These are phyloP conservation scores for Takifugu ocellatus DNA, from an alignment of 2,797 vertebrate genomes.

Conservation along the genomic window DNA sequence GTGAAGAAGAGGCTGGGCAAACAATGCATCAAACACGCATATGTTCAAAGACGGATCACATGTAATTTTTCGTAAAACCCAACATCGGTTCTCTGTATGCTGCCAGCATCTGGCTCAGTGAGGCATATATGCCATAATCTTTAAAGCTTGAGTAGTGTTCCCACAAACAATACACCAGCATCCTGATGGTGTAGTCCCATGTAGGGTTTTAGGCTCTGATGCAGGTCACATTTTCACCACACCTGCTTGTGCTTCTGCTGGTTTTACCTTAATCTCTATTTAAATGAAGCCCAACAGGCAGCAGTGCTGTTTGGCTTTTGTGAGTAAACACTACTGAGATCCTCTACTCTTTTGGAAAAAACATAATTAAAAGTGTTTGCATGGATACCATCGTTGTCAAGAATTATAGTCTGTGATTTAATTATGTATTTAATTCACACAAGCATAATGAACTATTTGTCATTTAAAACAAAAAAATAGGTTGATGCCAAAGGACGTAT, in stretches of 20 bases:
- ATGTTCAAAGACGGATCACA: too few relatives aligned
- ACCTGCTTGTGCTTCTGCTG: slow-evolving; percentile 22
- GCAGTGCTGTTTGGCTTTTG: slow-evolving; percentile 10
- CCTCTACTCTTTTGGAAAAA: not conserved
- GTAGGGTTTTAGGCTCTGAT: slow-evolving; percentile 28
- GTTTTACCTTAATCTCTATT: slow-evolving; percentile 34
- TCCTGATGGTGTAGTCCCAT: slow-evolving; percentile 37
- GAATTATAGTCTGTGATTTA: slow-evolving; percentile 1
- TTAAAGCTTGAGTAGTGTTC: slow-evolving; percentile 43
- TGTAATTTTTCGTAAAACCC: too few relatives aligned
- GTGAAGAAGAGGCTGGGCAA: too few relatives aligned
- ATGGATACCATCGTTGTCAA: too few relatives aligned
- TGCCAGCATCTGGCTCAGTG: slow-evolving; percentile 19
- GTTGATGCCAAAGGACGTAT: too few relatives aligned
- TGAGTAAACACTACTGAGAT: slow-evolving; percentile 10
- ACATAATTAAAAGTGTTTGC: too few relatives aligned
- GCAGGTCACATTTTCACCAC: slow-evolving; percentile 36
- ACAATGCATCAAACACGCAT: too few relatives aligned
- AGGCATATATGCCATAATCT: slow-evolving; percentile 45
- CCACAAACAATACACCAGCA: slow-evolving; percentile 37
- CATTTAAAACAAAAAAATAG: too few relatives aligned
- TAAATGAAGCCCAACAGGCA: slow-evolving; percentile 29
- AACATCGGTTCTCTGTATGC: slow-evolving; percentile 33
- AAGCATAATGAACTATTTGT: too few relatives aligned
- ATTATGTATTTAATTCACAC: not conserved